Percentiles rank a stretch among this genome's conserved stretches.
Conservation (phyloP, 2,888 invertebrate species). For the Leistus spinibarbis region DNA sequence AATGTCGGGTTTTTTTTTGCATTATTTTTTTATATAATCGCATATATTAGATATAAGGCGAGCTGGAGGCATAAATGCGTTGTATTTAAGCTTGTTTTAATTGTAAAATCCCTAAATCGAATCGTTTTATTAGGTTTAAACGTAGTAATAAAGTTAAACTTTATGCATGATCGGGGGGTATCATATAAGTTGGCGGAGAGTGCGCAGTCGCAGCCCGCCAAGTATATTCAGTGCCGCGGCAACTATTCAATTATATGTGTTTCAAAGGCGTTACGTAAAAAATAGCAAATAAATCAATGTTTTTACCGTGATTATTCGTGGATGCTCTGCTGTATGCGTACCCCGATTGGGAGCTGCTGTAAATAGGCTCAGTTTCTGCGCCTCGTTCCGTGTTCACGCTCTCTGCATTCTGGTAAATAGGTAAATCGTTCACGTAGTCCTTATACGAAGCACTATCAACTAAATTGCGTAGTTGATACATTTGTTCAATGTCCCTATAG, state of each 20-base stretch:
- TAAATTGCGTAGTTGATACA: conserved; percentile 59
- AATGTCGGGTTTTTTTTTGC: too few species aligned
- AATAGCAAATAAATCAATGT: conserved; percentile 19
- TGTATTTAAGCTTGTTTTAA: too few species aligned
- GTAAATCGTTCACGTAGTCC: conserved; percentile 59
- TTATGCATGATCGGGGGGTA: too few species aligned
- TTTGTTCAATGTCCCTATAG: conserved; percentile 65
- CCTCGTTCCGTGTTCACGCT: conserved; percentile 35
- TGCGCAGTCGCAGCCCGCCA: too few species aligned
- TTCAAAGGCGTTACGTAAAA: conserved; percentile 19
- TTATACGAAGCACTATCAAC: conserved; percentile 48
- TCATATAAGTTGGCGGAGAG: too few species aligned
- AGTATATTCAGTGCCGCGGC: too few species aligned
- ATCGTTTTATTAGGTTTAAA: background rate
- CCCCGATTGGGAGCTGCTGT: conserved; percentile 60
- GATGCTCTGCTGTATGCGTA: conserved; percentile 58
- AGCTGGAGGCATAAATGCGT: too few species aligned
- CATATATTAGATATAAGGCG: conserved; percentile 7
- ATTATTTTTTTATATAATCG: background rate
- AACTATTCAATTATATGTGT: too few species aligned
- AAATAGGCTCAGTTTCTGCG: conserved; percentile 59
- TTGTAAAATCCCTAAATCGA: background rate
- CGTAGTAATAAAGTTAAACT: too few species aligned
- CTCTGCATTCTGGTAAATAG: conserved; percentile 62
- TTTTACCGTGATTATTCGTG: conserved; percentile 62